A percentile compares a stretch with the other conserved stretches of the same genome.
phyloP scores from a whole-genome alignment of 2,888 invertebrate species.

The Coremacera marginata region DNA sequence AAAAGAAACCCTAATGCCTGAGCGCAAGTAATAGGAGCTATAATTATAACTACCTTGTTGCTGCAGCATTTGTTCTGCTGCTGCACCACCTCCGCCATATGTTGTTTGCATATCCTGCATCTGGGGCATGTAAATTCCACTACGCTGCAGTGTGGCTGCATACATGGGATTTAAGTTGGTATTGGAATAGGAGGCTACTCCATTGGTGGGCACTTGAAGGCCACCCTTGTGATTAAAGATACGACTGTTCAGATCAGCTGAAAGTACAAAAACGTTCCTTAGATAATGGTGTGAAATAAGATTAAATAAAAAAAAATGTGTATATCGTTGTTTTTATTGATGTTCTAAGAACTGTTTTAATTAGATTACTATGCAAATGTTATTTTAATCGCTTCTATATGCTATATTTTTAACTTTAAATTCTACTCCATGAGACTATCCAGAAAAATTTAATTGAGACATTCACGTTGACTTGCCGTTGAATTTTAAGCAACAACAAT shows the following conservation, averaged over 20 bases:
- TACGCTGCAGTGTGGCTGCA: slow-evolving; percentile 58
- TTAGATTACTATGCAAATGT: neutral
- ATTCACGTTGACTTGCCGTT: too few species aligned
- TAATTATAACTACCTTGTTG: slow-evolving; percentile 9
- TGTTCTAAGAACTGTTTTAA: neutral
- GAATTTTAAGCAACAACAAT: too few species aligned
- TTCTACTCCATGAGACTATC: too few species aligned
- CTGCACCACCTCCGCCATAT: slow-evolving; percentile 49
- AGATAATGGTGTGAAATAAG: too few species aligned
- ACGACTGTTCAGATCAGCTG: slow-evolving; percentile 72
- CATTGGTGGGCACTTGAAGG: slow-evolving; percentile 71
- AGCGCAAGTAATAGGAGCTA: too few species aligned
- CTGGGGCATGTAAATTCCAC: slow-evolving; percentile 59
- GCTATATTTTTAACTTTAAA: too few species aligned
- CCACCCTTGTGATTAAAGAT: slow-evolving; percentile 82
- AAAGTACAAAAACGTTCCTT: neutral
- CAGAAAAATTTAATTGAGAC: too few species aligned
- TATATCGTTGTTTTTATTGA: neutral
- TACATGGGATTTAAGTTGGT: slow-evolving; percentile 51
- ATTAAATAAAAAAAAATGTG: too few species aligned
- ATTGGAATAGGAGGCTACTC: slow-evolving; percentile 35
- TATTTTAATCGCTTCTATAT: neutral
- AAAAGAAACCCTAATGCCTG: too few species aligned
- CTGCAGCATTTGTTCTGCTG: slow-evolving; percentile 9
- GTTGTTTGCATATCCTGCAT: slow-evolving; percentile 40